Conservation (phyloP, 2,113 vertebrate species). For the Puffinus mauretanicus region DNA sequence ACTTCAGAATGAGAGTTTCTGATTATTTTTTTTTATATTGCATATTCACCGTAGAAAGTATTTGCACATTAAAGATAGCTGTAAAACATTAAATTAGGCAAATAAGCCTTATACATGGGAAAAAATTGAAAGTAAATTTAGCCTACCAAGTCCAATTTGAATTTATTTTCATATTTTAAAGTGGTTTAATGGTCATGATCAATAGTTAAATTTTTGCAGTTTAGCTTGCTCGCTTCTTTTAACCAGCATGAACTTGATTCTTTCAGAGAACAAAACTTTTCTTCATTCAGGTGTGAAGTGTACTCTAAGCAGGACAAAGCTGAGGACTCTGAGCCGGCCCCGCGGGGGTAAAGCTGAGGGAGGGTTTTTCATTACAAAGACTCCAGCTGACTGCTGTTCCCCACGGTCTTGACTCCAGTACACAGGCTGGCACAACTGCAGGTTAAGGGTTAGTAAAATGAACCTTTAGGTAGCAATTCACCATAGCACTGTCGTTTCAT, state of each 20-base stretch:
- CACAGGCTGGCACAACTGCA: background rate
- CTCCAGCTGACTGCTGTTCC: background rate
- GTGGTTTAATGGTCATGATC: background rate
- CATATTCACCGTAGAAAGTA: slow-evolving; percentile 15
- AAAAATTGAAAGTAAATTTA: slow-evolving; percentile 15
- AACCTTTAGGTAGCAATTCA: background rate
- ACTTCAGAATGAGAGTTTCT: slow-evolving; percentile 11
- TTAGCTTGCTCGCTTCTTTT: background rate
- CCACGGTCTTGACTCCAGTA: background rate
- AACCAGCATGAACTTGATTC: background rate
- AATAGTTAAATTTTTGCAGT: background rate
- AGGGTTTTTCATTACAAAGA: background rate
- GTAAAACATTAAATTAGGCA: slow-evolving; percentile 42
- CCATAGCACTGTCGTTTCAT: fast-evolving
- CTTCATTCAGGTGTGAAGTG: background rate
- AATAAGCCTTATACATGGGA: background rate
- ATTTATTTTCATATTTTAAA: slow-evolving; percentile 34
- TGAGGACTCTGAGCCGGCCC: background rate
- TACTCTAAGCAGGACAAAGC: background rate
- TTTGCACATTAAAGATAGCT: slow-evolving; percentile 38
- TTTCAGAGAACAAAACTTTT: background rate
- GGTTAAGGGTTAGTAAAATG: background rate
- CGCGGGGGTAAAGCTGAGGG: background rate
- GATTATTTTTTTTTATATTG: background rate
- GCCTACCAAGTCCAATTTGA: background rate